Base-by-base conservation (phyloP, 2,113 vertebrate species). In the Notiomystis cincta region DNA sequence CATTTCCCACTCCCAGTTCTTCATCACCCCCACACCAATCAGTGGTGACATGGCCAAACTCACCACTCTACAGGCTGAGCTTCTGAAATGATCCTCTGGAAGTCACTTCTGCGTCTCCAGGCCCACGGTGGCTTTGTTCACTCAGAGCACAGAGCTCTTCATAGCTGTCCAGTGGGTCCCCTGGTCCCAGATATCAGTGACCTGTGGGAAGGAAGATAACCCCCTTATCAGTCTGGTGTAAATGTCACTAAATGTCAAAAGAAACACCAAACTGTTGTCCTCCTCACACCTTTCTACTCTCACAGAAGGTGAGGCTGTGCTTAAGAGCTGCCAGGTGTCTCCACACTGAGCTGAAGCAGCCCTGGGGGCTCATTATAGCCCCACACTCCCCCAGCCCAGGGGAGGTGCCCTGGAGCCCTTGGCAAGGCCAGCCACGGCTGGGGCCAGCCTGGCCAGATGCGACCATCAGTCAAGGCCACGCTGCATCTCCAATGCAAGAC, bases 401-500 rank as follows among this genome's bases (percentile, higher is more conserved):
- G 87, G 88, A 90, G 71, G 53, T 66, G 67, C 79, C 45, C 22
- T 1, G 48, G 67, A 28, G 65, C 57, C 90, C 69, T 76, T 95
- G 88, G 89, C 92, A 77, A 50, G 78, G 28, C 73, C 0, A 2
- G 47, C 6, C 69, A 58, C 4, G 20, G 78, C 79, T 7, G 0
- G 30, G 64, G 94, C 90, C 95, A 97, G 9, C 44, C 12, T 38
- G 64, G 76, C 87, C 95, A 96, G 76, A 60, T 92, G 96, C 1
- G 23, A 92, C 92, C 82, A 97, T 95, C 95, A 90, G 45, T 96
- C 96, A 96, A 85, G 88, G 66, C 62, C 78, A 93, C 0, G 0
- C 24, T 66, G 75, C 62, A 81, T 60, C 80, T 69, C 75, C 88
- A 82, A 2, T 13, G 45, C 69, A 62, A 57, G 71, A 65, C 31